Evolutionary conservation across 2,888 invertebrate species (phyloP), one percentile per base, ranked within the genome.

Genomic region (Palloptera scutellata): DNA sequence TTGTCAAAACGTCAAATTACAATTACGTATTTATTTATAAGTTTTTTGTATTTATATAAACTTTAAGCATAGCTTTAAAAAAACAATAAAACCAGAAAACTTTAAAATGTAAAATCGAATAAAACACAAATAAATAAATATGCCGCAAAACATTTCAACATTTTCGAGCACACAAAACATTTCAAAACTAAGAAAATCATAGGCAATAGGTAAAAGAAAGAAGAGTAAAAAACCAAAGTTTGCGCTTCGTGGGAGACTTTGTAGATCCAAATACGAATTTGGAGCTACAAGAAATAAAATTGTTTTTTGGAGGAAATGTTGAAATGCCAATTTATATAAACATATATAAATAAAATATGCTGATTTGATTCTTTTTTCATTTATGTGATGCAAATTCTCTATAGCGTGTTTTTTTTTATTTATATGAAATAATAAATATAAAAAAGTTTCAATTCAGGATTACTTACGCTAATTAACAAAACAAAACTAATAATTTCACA

Each of bases 41-140:
- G 54, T 53, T 65, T 57, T 65, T 65, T 65, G 65, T 65, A 65
- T 65, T 65, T 59, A 54, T 65, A 65, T 65, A 65, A 65, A 65
- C 19, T 54, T 43, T 60, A 65, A 60, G 60, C 52, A 53, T 65
- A 60, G 60, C 45, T 40, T 54, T 55, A 53, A 52, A 66, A 54
- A 41, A 53, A 61, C 30, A 62, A 11, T 61, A 40, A 64, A 48
- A 64, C 13, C 11, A 19, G 45, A 54, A 19, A 54, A 54, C 52
- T 42, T 53, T 42, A 13, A 45, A 63, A 61, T 15, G 17, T 19
- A 43, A 59, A 19, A 45, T 13, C 13, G 4, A 5, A 45, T 11
- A 60, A 19, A 11, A 48, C 48, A 30, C 40, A n/a, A 48, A 57
- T 40, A 20, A 57, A 57, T n/a, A 57, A 57, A 57, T 4, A 12